phyloP scores from a whole-genome alignment of 2,797 vertebrate species.

The Leuciscus waleckii region DNA sequence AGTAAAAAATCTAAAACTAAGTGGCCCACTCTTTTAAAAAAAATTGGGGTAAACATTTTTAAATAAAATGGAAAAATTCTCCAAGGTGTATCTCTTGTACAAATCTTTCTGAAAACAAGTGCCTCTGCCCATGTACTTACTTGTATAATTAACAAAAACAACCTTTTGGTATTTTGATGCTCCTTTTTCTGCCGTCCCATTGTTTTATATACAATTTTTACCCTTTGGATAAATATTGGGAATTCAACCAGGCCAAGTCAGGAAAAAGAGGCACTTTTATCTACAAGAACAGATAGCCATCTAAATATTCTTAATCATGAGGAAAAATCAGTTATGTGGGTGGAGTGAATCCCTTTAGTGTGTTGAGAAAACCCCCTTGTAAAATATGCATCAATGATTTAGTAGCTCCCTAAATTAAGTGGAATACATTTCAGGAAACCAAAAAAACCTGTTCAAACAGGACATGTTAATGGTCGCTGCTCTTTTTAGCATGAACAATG shows the following conservation, averaged over 20 bases:
- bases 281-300: constrained; percentile 36
- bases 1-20: constrained; percentile 10
- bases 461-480: constrained; percentile 68
- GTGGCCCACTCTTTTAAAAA: neutral
- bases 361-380: neutral
- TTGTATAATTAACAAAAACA: neutral
- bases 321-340: neutral
- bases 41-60: constrained; percentile 25
- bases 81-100: neutral
- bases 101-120: constrained; percentile 3
- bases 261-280: constrained; percentile 70
- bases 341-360: neutral
- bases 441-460: neutral
- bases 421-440: neutral
- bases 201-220: neutral
- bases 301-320: constrained; percentile 34
- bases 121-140: neutral
- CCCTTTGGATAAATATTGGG: neutral
- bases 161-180: neutral
- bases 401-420: neutral
- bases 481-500: constrained; percentile 90
- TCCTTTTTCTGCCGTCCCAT: neutral
- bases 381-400: neutral
- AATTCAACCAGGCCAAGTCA: constrained; percentile 33
- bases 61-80: constrained; percentile 7